A percentile compares a stretch with the other conserved stretches of the same genome.
Conservation (phyloP, 2,888 invertebrate species). For the Stenichneumon culpator region DNA sequence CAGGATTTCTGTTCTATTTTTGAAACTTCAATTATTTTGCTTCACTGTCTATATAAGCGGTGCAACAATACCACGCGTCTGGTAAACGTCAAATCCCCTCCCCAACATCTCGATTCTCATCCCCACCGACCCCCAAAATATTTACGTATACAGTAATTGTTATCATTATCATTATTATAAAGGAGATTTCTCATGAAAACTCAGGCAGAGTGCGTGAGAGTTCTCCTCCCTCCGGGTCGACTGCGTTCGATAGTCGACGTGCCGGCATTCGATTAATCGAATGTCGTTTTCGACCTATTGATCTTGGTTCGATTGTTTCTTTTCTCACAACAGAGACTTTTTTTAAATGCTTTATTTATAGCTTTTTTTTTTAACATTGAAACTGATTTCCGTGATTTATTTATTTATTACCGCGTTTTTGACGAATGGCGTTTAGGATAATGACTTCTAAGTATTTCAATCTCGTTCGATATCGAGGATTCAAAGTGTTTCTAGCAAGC, state of each 20-base stretch:
- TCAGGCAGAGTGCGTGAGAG: neutral
- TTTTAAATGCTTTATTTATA: too few species aligned
- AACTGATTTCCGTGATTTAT: too few species aligned
- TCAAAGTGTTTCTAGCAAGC: too few species aligned
- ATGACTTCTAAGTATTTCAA: too few species aligned
- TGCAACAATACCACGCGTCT: conserved; percentile 1
- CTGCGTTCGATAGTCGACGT: neutral
- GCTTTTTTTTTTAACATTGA: too few species aligned
- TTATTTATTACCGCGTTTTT: too few species aligned
- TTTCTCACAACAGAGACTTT: neutral
- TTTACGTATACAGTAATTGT: neutral
- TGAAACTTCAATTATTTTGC: neutral
- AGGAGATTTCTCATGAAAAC: conserved; percentile 7
- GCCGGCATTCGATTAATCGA: neutral
- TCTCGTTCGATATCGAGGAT: too few species aligned
- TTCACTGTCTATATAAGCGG: neutral
- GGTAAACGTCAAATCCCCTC: conserved; percentile 21
- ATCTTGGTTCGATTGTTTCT: neutral
- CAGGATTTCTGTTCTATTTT: neutral
- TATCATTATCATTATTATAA: conserved; percentile 1
- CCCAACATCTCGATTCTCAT: neutral
- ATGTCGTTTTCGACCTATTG: neutral
- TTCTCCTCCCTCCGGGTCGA: neutral
- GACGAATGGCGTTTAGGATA: too few species aligned
- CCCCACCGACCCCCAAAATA: neutral